phyloP scores from a whole-genome alignment of 2,888 invertebrate genomes.

The Caenorhabditis sp. region DNA sequence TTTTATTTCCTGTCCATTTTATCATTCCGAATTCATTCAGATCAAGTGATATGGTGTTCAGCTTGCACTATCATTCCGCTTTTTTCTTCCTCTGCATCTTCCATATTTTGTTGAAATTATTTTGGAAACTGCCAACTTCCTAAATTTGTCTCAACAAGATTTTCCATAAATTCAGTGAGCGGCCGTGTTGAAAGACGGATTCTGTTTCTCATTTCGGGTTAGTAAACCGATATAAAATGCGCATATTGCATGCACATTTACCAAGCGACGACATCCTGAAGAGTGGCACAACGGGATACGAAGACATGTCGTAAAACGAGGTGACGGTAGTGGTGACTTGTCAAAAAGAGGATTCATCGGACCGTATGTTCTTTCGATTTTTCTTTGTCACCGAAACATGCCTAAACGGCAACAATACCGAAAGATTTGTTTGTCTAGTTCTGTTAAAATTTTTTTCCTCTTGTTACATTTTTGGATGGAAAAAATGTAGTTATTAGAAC shows the following conservation, averaged over 20 bases:
- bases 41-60: slow-evolving; percentile 15
- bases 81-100: not conserved
- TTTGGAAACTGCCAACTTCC: not conserved
- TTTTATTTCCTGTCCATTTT: slow-evolving; percentile 47
- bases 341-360: not conserved
- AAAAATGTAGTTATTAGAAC: no score
- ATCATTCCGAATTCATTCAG: slow-evolving; percentile 25
- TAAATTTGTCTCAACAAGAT: not conserved
- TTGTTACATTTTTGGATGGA: no score
- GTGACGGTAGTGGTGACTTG: slow-evolving; percentile 23
- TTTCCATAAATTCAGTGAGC: slow-evolving; percentile 27
- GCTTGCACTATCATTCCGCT: not conserved
- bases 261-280: slow-evolving; percentile 33
- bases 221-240: slow-evolving; percentile 56
- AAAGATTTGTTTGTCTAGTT: not conserved
- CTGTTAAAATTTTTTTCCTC: no score
- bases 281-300: slow-evolving; percentile 38
- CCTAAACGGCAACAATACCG: no score
- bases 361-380: not conserved
- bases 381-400: not conserved
- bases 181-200: not conserved
- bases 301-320: slow-evolving; percentile 37
- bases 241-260: slow-evolving; percentile 55
- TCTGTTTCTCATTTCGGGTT: slow-evolving; percentile 23
- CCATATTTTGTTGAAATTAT: not conserved